Percentiles rank a stretch among this genome's conserved stretches.
Evolutionary conservation across 2,113 vertebrate genomes (phyloP).

Genomic region (Girardinichthys multiradiatus): DNA sequence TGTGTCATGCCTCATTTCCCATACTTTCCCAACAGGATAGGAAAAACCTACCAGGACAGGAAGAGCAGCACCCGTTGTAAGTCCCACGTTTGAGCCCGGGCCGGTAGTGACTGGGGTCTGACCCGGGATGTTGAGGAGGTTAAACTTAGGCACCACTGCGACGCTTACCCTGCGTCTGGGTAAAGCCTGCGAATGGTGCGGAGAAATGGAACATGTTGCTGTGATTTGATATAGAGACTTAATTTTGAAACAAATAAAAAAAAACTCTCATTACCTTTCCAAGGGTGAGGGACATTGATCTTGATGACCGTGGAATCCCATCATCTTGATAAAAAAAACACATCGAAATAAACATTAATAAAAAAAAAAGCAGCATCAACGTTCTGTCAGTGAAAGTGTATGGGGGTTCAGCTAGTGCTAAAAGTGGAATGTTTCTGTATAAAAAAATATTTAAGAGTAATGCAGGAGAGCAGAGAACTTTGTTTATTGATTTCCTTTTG

Average conservation of each 20-base stretch:
- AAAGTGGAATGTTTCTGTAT: background rate
- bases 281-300: conserved; percentile 93
- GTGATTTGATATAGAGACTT: background rate
- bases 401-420: too few species aligned
- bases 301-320: conserved; percentile 88
- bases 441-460: background rate
- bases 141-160: conserved; percentile 97
- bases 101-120: conserved; percentile 79
- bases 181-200: conserved; percentile 82
- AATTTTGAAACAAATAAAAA: background rate
- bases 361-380: background rate
- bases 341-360: background rate
- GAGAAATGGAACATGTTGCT: background rate
- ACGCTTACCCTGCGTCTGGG: conserved; percentile 96
- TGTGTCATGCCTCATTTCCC: conserved; percentile 28
- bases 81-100: conserved; percentile 69
- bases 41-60: conserved; percentile 85
- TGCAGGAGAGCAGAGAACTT: background rate
- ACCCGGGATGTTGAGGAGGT: conserved; percentile 91
- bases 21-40: conserved; percentile 42
- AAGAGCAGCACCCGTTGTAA: conserved; percentile 69
- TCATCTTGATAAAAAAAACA: conserved; percentile 83
- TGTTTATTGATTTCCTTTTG: background rate
- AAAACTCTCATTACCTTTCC: conserved; percentile 86
- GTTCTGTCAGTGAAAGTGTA: background rate